phyloP scores from a whole-genome alignment of 37 sponge, comb jelly and placozoan species.

The Dysidea cf. avara region DNA sequence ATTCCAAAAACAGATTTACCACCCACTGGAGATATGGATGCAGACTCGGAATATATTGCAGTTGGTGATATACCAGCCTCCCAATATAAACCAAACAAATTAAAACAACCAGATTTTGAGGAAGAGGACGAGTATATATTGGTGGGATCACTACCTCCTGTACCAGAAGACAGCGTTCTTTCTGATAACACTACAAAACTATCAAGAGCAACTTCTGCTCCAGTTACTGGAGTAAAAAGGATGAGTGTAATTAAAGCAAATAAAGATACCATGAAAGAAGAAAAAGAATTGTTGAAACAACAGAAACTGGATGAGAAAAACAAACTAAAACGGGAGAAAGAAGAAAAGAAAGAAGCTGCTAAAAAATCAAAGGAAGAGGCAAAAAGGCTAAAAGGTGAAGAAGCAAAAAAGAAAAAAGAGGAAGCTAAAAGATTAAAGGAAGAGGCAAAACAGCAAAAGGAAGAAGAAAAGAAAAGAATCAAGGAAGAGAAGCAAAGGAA shows the following conservation, averaged over 20 bases:
- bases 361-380: background rate
- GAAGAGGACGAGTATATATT: too few relatives aligned
- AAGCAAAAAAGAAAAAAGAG: background rate
- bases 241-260: background rate
- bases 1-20: too few relatives aligned
- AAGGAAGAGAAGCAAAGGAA: background rate
- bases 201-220: too few relatives aligned
- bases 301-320: background rate
- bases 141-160: too few relatives aligned
- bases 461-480: background rate
- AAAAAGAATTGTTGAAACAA: background rate
- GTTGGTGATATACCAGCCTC: too few relatives aligned
- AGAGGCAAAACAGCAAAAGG: background rate
- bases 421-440: background rate
- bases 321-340: background rate
- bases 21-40: too few relatives aligned
- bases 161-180: too few relatives aligned
- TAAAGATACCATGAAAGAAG: background rate
- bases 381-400: background rate
- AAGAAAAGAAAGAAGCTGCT: slow-evolving; percentile 2
- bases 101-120: too few relatives aligned
- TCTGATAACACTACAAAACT: too few relatives aligned
- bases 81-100: too few relatives aligned
- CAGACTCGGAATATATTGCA: too few relatives aligned
- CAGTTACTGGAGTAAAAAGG: background rate